Evolutionary conservation across 2,888 invertebrate species (phyloP).

Genomic region (Drosophila niveifrons): DNA sequence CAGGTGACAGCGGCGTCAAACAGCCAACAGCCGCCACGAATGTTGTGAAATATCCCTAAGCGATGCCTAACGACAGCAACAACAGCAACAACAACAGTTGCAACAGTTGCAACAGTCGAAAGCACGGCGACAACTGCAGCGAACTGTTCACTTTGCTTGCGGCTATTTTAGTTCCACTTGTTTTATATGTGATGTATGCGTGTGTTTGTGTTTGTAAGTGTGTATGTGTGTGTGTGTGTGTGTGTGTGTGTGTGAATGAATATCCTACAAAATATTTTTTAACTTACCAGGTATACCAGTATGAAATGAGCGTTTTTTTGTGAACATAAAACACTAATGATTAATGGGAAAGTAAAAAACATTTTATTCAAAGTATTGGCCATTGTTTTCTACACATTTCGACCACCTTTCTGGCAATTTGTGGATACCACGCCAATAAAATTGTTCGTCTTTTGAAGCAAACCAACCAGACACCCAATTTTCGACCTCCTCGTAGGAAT

Average conservation of each 20-base stretch:
- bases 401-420: too few species aligned
- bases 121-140: conserved; percentile 14
- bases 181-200: conserved; percentile 8
- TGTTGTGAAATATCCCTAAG: conserved; percentile 82
- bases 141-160: conserved; percentile 24
- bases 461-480: too few species aligned
- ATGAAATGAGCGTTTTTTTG: too few species aligned
- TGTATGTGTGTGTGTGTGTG: conserved; percentile 13
- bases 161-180: conserved; percentile 18
- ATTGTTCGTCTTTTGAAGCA: too few species aligned
- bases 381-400: too few species aligned
- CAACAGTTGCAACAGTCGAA: conserved; percentile 8
- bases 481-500: too few species aligned
- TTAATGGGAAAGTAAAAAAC: too few species aligned
- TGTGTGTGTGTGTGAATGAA: conserved; percentile 8
- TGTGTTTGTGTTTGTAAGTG: conserved; percentile 14
- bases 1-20: conserved; percentile 56
- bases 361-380: too few species aligned
- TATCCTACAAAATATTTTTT: conserved; percentile 10
- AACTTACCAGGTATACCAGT: too few species aligned
- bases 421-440: too few species aligned
- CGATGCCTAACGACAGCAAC: conserved; percentile 7
- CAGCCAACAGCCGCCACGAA: conserved; percentile 55
- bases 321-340: too few species aligned
- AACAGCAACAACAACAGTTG: conserved; percentile 2